phyloP scores from a whole-genome alignment of 2,113 vertebrate species.

The Neoarius graeffei region DNA sequence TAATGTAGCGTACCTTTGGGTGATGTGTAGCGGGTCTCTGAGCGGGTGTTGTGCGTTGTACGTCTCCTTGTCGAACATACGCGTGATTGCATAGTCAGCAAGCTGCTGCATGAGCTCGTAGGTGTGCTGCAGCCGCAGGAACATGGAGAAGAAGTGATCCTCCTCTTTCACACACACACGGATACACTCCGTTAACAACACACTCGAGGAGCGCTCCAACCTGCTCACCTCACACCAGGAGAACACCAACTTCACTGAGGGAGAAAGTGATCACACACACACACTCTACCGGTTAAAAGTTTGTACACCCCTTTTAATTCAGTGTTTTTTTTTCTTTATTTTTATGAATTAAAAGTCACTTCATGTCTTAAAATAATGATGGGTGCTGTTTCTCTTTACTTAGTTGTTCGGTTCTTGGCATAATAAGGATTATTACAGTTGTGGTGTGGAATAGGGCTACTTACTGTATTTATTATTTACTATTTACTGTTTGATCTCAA shows the following conservation, averaged over 20 bases:
- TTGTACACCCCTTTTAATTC: too few relatives aligned
- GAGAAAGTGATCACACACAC: constrained; percentile 7
- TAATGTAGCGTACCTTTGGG: constrained; percentile 82
- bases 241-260: constrained; percentile 88
- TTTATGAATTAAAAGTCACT: too few relatives aligned
- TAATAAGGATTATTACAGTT: too few relatives aligned
- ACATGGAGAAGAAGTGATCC: constrained; percentile 96
- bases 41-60: constrained; percentile 87
- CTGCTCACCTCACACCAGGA: constrained; percentile 94
- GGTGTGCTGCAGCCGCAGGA: constrained; percentile 92
- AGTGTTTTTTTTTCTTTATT: too few relatives aligned
- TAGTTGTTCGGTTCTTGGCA: too few relatives aligned
- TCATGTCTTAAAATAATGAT: too few relatives aligned
- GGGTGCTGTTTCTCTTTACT: too few relatives aligned
- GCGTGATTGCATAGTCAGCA: constrained; percentile 86
- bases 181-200: constrained; percentile 92
- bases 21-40: constrained; percentile 87
- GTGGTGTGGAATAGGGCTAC: too few relatives aligned
- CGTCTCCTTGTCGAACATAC: constrained; percentile 96
- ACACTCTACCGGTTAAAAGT: too few relatives aligned
- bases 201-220: constrained; percentile 90
- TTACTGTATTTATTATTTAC: too few relatives aligned
- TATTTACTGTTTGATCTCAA: too few relatives aligned
- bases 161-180: constrained; percentile 85
- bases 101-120: constrained; percentile 96